Conservation (phyloP, 2,797 vertebrate genomes). For the Pangasius macronema region DNA sequence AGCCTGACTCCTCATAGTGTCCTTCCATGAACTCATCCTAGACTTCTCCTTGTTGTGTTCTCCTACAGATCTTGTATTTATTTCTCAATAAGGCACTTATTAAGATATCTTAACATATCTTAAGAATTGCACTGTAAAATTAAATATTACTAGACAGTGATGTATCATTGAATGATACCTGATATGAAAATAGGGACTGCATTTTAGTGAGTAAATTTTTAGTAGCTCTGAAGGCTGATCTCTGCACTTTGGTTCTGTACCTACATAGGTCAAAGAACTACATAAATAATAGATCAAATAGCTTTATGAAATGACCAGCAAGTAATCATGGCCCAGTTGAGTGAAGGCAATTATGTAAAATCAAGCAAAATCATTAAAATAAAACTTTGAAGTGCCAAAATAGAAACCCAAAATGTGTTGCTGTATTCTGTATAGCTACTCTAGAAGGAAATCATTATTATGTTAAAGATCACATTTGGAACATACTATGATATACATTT, state of each 20-base stretch:
- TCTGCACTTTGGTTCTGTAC: background rate
- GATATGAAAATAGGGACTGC: background rate
- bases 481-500: background rate
- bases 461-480: background rate
- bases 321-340: background rate
- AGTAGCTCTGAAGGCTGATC: background rate
- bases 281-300: background rate
- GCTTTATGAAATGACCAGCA: background rate
- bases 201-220: background rate
- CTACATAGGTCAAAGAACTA: background rate
- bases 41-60: slow-evolving; percentile 52
- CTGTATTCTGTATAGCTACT: background rate
- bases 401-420: background rate
- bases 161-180: background rate
- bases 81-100: background rate
- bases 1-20: background rate
- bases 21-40: slow-evolving; percentile 33
- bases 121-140: background rate
- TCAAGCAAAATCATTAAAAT: background rate
- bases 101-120: background rate
- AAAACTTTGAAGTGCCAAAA: background rate
- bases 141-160: background rate
- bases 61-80: slow-evolving; percentile 55
- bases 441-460: background rate
- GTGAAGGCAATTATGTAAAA: background rate